Base-by-base conservation (phyloP, 1,140 invertebrate species). In the Pseudomyrmex flavicornis region DNA sequence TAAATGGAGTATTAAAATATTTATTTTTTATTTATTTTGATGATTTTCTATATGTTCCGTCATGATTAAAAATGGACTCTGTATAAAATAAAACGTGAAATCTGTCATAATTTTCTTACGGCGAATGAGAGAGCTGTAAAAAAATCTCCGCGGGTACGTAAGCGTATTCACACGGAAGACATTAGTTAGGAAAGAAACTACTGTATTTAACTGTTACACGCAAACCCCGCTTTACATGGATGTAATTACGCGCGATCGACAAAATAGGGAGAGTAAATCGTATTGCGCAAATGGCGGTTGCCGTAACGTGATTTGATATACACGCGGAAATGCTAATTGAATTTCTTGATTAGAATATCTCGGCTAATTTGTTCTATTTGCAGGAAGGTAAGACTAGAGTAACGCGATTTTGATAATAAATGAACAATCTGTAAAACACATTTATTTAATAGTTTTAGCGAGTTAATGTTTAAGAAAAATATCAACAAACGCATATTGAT, bases 301-400 rank as follows among this genome's bases (percentile, higher is more conserved):
- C 76, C 44, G 66, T 72, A 80, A 80, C 76, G 46, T 56, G 66
- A 80, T 80, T 80, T 80, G 66, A 80, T 80, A 50, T 56, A 80
- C 76, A 72, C 17, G 66, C 66, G 66, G 66, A 80, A 80, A 80
- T 80, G 56, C 76, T 80, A 80, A 80, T 80, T 80, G 76, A 80
- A 80, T 80, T 80, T 72, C 76, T 80, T 70, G 76, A 80, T 80
- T 80, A 80, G 66, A 80, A 80, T 80, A 80, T 80, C 66, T 54
- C 44, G 54, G 9, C 15, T 80, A 72, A 72, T 72, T 66, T 46
- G 66, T 68, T 70, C 70, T 80, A 80, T 80, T 66, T 72, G 66
- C 66, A 66, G 76, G 54, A 80, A 80, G 59, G 46, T 80, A 80
- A 56, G 69, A 59, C 59, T 72, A 44, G 66, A 80, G 59, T 80